phyloP scores from a whole-genome alignment of 2,888 invertebrate genomes.

The Oxycera nigricornis region DNA sequence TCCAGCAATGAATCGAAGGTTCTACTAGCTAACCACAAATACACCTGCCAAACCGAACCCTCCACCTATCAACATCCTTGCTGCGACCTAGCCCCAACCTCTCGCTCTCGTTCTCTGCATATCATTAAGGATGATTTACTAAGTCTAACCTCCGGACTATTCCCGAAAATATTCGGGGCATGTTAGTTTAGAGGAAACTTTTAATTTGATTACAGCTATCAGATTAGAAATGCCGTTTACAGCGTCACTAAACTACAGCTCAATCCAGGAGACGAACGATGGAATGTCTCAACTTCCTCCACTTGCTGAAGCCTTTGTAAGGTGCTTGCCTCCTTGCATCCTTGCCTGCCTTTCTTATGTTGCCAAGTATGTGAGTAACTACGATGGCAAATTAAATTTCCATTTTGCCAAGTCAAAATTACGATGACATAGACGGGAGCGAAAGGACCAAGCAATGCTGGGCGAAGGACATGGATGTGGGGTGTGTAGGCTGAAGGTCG shows the following conservation, averaged over 20 bases:
- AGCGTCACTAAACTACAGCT: not conserved
- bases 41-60: too few species aligned
- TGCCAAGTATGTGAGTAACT: not conserved
- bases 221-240: not conserved
- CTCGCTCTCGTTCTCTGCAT: too few species aligned
- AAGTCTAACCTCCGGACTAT: not conserved
- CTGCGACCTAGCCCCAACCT: too few species aligned
- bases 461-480: not conserved
- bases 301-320: not conserved
- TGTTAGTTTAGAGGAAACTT: not conserved
- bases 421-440: conserved; percentile 20
- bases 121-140: not conserved
- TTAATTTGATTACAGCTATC: not conserved
- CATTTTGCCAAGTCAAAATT: conserved; percentile 37
- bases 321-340: not conserved
- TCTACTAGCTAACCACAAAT: too few species aligned
- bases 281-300: conserved; percentile 9
- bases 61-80: too few species aligned
- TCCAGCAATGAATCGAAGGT: too few species aligned
- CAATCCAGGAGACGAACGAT: not conserved
- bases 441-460: not conserved
- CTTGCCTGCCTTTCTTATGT: not conserved
- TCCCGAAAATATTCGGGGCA: not conserved
- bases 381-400: conserved; percentile 39
- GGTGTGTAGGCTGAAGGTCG: not conserved